Evolutionary conservation across 92 coral and sea anemone genomes (phyloP), one percentile per base, ranked within the genome.

Genomic region (Galaxea fascicularis): DNA sequence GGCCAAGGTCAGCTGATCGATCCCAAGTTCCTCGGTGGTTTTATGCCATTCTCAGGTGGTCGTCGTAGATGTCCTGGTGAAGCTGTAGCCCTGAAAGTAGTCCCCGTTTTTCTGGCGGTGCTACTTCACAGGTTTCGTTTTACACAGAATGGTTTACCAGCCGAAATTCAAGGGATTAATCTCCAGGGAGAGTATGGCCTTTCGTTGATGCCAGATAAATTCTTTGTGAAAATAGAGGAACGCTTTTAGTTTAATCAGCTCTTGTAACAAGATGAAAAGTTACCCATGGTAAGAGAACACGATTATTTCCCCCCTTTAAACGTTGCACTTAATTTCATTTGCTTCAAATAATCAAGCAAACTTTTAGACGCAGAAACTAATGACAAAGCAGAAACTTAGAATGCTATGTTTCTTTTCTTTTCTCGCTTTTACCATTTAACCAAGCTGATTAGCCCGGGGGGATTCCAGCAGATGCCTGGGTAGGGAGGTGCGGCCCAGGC

Each of bases 1-100:
- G 71, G 52, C 0, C 57, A 39, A 0, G 91, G 91, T 21, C 88
- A 75, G 44, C 47, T 77, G 80, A 27, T 75, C 56, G 88, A 88
- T 59, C 73, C 83, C 26, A 88, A 76, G 67, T 58, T 58, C 21
- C 17, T 88, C 28, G 78, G 78, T 1, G 78, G 91, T 2, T 88
- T 82, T 63, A 58, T 88, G 10, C 88, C 91, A 46, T 88, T 88
- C 60, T 74, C 79, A 0, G 51, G 22, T 3, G 91, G 91, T 35
- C 88, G 91, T 18, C 91, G 91, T 1, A 54, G 28, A 60, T 88
- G 91, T 29, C 88, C 78, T 17, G 88, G 91, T 14, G 84, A 77
- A 54, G 26, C 31, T 10, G 59, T 88, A 62, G 91, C 76, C 11
- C 5, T 65, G 49, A 65, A 56, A 28, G 8, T 58, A 21, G 8